Conservation (phyloP, 2,888 invertebrate genomes). For the Salticus scenicus region DNA sequence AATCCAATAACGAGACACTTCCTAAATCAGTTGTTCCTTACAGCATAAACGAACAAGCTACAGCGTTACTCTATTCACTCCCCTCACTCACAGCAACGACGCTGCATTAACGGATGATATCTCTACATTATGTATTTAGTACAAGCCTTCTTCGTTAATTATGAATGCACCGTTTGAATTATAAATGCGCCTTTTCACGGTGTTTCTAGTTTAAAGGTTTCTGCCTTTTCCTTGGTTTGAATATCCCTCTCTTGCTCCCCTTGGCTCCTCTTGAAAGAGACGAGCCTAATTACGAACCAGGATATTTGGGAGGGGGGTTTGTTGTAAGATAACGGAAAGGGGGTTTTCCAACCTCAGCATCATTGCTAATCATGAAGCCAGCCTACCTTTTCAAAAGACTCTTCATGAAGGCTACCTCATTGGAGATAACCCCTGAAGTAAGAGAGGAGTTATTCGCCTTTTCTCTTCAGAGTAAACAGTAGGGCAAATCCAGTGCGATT, state of each 20-base stretch:
- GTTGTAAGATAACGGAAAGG: slow-evolving; percentile 14
- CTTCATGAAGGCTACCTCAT: slow-evolving; percentile 6
- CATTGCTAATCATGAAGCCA: slow-evolving; percentile 37
- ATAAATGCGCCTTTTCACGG: slow-evolving; percentile 70
- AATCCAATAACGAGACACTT: slow-evolving; percentile 70
- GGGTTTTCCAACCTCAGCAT: slow-evolving; percentile 44
- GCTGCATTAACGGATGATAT: slow-evolving; percentile 69
- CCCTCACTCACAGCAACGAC: slow-evolving; percentile 38
- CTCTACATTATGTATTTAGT: slow-evolving; percentile 70
- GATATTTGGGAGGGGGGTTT: slow-evolving; percentile 17
- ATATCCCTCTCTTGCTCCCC: slow-evolving; percentile 32
- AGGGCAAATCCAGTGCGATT: background rate
- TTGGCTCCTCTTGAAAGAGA: slow-evolving; percentile 23
- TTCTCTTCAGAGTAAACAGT: background rate
- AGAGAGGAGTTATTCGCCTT: slow-evolving; percentile 17
- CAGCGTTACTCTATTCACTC: slow-evolving; percentile 38
- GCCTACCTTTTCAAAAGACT: slow-evolving; percentile 36
- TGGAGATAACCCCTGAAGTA: slow-evolving; percentile 30
- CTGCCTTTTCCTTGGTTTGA: slow-evolving; percentile 60
- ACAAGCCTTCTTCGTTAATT: slow-evolving; percentile 70
- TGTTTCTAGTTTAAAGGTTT: slow-evolving; percentile 66
- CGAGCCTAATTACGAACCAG: slow-evolving; percentile 56
- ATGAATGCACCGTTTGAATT: slow-evolving; percentile 66
- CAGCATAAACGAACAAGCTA: slow-evolving; percentile 50
- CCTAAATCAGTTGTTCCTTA: slow-evolving; percentile 70